phyloP scores from a whole-genome alignment of 2,113 vertebrate species.

The Catharus minimus region DNA sequence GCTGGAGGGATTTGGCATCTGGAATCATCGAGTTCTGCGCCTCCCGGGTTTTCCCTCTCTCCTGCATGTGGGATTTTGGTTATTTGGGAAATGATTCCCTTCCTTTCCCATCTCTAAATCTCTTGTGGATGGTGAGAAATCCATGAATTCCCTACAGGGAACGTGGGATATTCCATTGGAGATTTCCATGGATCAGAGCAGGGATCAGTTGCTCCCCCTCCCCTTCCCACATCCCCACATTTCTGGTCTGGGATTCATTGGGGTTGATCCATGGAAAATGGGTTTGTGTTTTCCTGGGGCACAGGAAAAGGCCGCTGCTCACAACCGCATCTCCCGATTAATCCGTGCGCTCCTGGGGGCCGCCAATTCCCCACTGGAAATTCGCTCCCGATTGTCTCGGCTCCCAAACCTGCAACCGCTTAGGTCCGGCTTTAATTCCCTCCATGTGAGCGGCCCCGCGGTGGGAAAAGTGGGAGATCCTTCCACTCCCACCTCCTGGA shows the following conservation, averaged over 20 bases:
- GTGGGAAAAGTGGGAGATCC: background rate
- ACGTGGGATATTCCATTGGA: background rate
- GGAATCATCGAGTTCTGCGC: background rate
- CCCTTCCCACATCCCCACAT: rapidly evolving
- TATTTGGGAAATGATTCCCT: background rate
- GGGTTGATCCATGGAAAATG: background rate
- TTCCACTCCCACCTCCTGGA: background rate
- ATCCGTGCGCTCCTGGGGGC: background rate
- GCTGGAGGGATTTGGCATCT: background rate
- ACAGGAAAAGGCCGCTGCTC: background rate
- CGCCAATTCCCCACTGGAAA: background rate
- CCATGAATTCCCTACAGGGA: background rate
- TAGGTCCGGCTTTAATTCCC: background rate
- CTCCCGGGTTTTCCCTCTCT: background rate
- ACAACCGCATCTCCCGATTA: conserved; percentile 17
- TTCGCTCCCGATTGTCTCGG: background rate
- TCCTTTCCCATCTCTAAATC: background rate
- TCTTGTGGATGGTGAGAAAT: rapidly evolving
- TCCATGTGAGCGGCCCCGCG: background rate
- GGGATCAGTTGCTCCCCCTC: background rate
- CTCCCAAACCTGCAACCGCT: conserved; percentile 42
- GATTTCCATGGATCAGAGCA: background rate
- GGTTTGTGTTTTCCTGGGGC: background rate
- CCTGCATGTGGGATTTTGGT: background rate
- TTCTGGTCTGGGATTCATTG: conserved; percentile 35